Evolutionary conservation across 2,797 vertebrate species (phyloP).

Genomic region (Trematomus bernacchii): DNA sequence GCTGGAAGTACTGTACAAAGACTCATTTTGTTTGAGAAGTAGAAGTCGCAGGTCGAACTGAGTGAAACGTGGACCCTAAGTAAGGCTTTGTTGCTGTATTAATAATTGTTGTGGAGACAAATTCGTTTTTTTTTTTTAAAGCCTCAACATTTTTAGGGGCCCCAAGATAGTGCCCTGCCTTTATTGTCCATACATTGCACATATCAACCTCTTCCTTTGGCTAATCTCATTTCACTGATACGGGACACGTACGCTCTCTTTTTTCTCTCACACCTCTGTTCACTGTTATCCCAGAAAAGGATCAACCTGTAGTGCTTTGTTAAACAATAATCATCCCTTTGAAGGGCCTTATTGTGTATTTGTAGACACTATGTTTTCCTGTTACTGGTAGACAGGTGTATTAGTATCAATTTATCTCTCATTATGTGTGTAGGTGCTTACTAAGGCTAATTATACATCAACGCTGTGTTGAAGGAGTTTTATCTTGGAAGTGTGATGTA

Average conservation of each 20-base stretch:
- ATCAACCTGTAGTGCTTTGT: slow-evolving; percentile 16
- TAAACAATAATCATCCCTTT: slow-evolving; percentile 41
- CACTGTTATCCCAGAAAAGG: slow-evolving; percentile 20
- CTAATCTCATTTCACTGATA: background rate
- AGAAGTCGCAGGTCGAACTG: slow-evolving; percentile 13
- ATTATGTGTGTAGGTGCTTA: slow-evolving; percentile 71
- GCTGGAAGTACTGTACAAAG: slow-evolving; percentile 13
- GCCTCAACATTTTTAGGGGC: background rate
- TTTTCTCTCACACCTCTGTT: background rate
- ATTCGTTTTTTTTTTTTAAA: slow-evolving; percentile 18
- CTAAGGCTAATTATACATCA: slow-evolving; percentile 77
- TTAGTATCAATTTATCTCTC: slow-evolving; percentile 64
- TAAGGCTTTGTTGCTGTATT: slow-evolving; percentile 1
- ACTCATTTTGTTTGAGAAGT: background rate
- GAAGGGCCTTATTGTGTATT: slow-evolving; percentile 32
- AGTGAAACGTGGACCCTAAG: slow-evolving; percentile 1
- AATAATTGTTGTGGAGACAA: slow-evolving; percentile 2
- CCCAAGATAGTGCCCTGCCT: background rate
- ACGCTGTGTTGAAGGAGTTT: slow-evolving; percentile 68
- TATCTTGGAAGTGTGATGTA: slow-evolving; percentile 73
- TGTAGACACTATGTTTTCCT: slow-evolving; percentile 12
- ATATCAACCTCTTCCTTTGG: background rate
- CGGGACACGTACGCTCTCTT: fast-evolving
- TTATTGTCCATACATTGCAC: background rate
- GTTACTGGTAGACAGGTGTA: slow-evolving; percentile 51